Evolutionary conservation across 2,113 vertebrate genomes (phyloP), one percentile per base, ranked within the genome.

Genomic region (Halcyon malimbica): DNA sequence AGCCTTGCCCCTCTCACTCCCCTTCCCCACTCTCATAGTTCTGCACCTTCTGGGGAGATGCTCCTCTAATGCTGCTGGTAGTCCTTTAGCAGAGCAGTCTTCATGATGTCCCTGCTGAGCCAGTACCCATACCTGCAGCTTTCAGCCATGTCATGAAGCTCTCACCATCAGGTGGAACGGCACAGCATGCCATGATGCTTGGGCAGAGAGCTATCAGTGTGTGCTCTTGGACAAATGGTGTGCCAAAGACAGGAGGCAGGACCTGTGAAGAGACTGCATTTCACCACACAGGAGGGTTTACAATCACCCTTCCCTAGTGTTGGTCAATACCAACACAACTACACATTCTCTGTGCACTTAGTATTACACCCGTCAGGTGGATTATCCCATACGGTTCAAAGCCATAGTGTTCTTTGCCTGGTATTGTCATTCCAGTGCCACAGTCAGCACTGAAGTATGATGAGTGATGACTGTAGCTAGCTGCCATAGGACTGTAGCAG

Each of bases 201-300:
- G n/a, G 50, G 10, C 16, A 80, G 51, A 37, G 6, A 64, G 5
- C 5, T 18, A 4, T 23, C 33, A 37, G 10, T 6, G 20, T 10
- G 11, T 39, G 18, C 2, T 56, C n/a, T 23, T 16, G 37, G n/a
- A 9, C 2, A 4, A 21, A 31, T 0, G 1, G 31, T 31, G 11
- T 1, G 3, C 15, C 18, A 54, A 35, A 23, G 21, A n/a, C 7
- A 33, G 20, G 65, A 42, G 18, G 10, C 7, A 69, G 4, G 4
- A 69, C 16, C 18, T 23, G 2, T 16, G 46, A 56, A 39, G 10
- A 18, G 2, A 5, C 28, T 39, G 3, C 2, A 1, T 62, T 70
- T 44, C 20, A 62, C 16, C 4, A 2, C 2, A 0, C 16, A 53
- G 2, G 0, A 2, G 1, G 1, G 25, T 13, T 77, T 50, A 12